A percentile compares a stretch with the other conserved stretches of the same genome.
Conservation (phyloP, 2,888 invertebrate species). For the Cephus rjabovi region DNA sequence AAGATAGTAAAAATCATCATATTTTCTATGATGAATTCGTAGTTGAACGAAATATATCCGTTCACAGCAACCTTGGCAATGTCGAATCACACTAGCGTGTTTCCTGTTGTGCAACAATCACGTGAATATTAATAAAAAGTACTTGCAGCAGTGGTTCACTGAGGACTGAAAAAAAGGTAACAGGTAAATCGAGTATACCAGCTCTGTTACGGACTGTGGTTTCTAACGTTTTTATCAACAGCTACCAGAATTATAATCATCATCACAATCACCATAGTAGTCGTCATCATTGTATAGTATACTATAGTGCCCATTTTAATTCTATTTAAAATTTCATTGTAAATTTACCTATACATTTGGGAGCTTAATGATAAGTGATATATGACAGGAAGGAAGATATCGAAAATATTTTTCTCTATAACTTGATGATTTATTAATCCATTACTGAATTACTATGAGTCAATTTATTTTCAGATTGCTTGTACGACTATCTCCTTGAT, state of each 20-base stretch:
- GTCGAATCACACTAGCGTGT: slow-evolving; percentile 14
- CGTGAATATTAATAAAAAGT: not conserved
- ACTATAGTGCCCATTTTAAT: not conserved
- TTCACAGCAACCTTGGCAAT: slow-evolving; percentile 24
- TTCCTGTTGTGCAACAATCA: slow-evolving; percentile 18
- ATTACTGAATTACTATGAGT: not conserved
- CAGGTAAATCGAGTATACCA: not conserved
- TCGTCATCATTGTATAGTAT: not conserved
- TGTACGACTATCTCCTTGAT: not conserved
- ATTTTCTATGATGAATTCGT: not conserved
- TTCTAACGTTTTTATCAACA: not conserved
- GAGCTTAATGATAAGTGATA: not conserved
- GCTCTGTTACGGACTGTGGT: not conserved
- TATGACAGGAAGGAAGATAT: not conserved
- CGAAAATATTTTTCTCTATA: not conserved
- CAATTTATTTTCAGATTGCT: not conserved
- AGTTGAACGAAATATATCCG: slow-evolving; percentile 18
- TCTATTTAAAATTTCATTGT: not conserved
- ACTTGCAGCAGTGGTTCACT: not conserved
- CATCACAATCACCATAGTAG: not conserved
- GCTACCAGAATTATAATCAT: not conserved
- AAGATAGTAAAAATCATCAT: not conserved
- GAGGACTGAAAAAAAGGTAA: not conserved
- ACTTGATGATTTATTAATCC: not conserved
- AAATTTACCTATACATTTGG: not conserved